Conservation (phyloP, 2,113 vertebrate genomes). For the Neomonachus schauinslandi region DNA sequence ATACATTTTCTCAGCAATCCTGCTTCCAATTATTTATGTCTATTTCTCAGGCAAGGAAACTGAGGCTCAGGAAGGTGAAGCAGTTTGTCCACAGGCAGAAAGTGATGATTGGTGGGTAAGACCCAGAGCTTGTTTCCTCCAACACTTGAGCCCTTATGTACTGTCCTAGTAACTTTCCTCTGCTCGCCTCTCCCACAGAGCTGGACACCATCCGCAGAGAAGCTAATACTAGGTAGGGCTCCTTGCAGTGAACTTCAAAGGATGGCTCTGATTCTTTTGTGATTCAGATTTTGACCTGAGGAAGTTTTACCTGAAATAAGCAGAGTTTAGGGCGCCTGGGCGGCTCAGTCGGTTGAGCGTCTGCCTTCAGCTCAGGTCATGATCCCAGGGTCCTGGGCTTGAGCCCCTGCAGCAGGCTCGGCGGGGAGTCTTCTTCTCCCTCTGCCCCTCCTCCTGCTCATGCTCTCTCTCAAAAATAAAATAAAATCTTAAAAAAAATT, state of each 20-base stretch:
- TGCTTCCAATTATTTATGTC: not conserved
- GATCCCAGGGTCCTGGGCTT: not conserved
- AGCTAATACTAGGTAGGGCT: not conserved
- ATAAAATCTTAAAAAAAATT: not conserved
- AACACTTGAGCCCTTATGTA: not conserved
- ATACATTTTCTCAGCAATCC: not conserved
- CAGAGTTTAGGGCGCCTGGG: not conserved
- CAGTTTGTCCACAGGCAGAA: not conserved
- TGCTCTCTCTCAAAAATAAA: not conserved
- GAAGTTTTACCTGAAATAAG: not conserved
- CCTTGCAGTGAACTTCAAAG: not conserved
- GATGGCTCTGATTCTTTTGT: not conserved
- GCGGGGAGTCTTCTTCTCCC: not conserved
- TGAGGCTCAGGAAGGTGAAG: not conserved
- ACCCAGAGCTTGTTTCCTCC: not conserved
- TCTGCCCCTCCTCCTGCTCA: not conserved
- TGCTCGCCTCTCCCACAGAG: not conserved
- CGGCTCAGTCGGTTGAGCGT: not conserved
- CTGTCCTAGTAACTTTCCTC: not conserved
- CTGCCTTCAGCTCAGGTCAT: not conserved
- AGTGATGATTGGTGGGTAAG: not conserved
- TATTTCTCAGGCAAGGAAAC: constrained; percentile 22
- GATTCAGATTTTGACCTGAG: constrained; percentile 7
- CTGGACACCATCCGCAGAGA: not conserved
- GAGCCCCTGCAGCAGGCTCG: not conserved